Base-by-base conservation (phyloP, 1,140 invertebrate species). In the Dendroctonus ponderosae region DNA sequence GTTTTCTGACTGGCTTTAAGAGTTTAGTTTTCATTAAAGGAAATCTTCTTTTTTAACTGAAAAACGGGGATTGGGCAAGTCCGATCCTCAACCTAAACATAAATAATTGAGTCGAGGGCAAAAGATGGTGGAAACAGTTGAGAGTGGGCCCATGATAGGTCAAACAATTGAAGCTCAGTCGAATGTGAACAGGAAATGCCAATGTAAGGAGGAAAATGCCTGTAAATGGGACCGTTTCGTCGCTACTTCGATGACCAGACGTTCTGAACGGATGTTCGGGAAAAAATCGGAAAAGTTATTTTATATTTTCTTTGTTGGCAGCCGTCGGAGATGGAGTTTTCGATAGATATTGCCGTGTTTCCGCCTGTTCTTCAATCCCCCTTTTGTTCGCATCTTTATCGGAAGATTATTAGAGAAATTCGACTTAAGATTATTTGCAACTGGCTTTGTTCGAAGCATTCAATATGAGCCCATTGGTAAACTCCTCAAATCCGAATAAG, bases 141-240 rank as follows among this genome's bases (percentile, higher is more conserved):
- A 65, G 62, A 61, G 43, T 61, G 64, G 50, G 42, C 57, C 48
- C 72, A 75, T 72, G 75, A 76, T 75, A 76, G 77, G 73, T 75
- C 72, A 73, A 77, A 76, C 76, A 76, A 78, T 78, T 74, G 7
- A 69, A 48, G 71, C 64, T 71, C 75, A 78, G 75, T 77, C 74
- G 76, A 71, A 76, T 70, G 75, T 77, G 74, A 78, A 77, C 53
- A 72, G 75, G 76, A 77, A 77, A 76, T 73, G 75, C 75, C 69
- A 71, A 70, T 75, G 75, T 77, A 77, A 77, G 74, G 73, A 76
- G 74, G 75, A 77, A 76, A 77, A 76, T 75, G 75, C 73, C 75
- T 77, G 75, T 75, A 75, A 77, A 77, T 76, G 71, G 75, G 75
- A 62, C 70, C 72, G 74, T 77, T 76, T 72, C 71, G 69, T 69